Evolutionary conservation across 2,113 vertebrate species (phyloP).

Genomic region (Scopus umbretta): DNA sequence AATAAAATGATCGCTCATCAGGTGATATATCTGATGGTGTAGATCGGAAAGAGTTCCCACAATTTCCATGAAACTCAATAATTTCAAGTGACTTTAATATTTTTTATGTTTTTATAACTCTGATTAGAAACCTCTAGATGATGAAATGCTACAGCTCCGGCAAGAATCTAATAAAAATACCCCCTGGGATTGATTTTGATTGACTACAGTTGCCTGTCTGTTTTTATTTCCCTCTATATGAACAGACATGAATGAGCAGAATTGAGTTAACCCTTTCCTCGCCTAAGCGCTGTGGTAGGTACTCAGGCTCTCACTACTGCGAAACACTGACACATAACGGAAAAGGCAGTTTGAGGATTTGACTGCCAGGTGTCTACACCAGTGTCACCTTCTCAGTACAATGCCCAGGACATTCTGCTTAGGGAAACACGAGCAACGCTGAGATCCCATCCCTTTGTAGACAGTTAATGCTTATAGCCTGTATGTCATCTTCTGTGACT

Average conservation of each 20-base stretch:
- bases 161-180: constrained; percentile 42
- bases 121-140: constrained; percentile 35
- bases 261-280: constrained; percentile 15
- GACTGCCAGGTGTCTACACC: neutral
- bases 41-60: neutral
- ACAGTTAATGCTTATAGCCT: neutral
- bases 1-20: neutral
- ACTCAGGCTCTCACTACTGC: neutral
- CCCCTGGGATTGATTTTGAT: constrained; percentile 28
- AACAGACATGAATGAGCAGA: neutral
- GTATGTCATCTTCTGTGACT: neutral
- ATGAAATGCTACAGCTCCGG: neutral
- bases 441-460: neutral
- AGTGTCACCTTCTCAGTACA: neutral
- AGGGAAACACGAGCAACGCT: rapidly evolving
- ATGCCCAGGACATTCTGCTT: neutral
- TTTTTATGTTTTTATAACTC: constrained; percentile 1
- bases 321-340: neutral
- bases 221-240: constrained; percentile 37
- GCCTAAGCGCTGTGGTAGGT: neutral
- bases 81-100: constrained; percentile 26
- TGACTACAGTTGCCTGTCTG: constrained; percentile 36
- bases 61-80: constrained; percentile 8
- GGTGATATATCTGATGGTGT: neutral
- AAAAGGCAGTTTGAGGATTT: neutral